Conservation (phyloP, 1,140 invertebrate genomes). For the Drosophila sp. region DNA sequence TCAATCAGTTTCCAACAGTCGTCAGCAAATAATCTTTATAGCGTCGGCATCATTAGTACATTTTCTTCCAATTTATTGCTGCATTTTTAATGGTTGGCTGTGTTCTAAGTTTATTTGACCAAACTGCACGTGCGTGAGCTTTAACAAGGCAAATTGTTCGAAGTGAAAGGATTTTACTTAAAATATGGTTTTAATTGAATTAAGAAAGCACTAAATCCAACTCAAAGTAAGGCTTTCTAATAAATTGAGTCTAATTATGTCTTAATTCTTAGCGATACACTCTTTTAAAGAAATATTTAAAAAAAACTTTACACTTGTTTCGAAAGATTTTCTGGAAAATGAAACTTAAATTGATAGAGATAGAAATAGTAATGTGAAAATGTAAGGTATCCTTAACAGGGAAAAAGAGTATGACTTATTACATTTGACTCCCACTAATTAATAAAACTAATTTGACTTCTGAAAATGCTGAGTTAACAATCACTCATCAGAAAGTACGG, state of each 20-base stretch:
- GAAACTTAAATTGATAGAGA: no score
- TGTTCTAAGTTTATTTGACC: constrained; percentile 17
- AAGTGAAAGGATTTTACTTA: background rate
- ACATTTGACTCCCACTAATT: background rate
- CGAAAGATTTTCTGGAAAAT: no score
- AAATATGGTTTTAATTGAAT: background rate
- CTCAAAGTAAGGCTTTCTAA: no score
- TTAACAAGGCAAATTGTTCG: background rate
- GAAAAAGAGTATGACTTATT: no score
- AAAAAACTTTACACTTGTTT: no score
- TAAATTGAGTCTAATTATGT: no score
- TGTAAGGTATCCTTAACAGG: no score
- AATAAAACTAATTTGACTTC: background rate
- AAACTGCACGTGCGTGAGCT: constrained; percentile 8
- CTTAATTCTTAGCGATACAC: no score
- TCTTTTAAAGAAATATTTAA: no score
- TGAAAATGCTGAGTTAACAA: constrained; percentile 12
- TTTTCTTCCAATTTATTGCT: constrained; percentile 19
- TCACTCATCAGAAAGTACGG: constrained; percentile 2
- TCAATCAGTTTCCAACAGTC: constrained; percentile 64
- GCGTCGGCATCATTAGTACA: constrained; percentile 54
- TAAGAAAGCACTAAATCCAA: background rate
- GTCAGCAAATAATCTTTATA: constrained; percentile 63
- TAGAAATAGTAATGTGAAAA: no score
- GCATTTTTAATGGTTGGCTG: constrained; percentile 44